Evolutionary conservation across 2,797 vertebrate species (phyloP), one percentile per base, ranked within the genome.

Genomic region (Sarcoramphus papa): DNA sequence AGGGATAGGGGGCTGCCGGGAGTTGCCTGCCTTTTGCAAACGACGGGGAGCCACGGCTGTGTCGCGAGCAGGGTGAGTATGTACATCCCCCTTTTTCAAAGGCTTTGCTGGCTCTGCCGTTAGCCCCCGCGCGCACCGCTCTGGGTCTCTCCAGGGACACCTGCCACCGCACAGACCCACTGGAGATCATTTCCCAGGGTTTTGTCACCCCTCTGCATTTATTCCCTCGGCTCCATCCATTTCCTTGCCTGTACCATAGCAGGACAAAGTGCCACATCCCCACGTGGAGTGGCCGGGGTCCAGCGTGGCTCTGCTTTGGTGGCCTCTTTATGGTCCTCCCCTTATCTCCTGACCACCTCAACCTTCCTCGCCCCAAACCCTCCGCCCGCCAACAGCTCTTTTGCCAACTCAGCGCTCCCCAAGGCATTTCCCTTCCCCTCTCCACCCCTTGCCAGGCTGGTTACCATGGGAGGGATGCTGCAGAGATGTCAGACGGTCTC

Each of bases 81-180:
- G 59, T 84, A 10, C 18, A 24, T 8, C 6, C 17, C 21, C n/a
- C 5, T 51, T 60, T 41, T 24, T 13, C 75, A 37, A 20, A 59
- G 13, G 70, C 15, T 85, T 54, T 68, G 4, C 24, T 43, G 23
- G 15, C 15, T 90, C 30, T 27, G 14, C 33, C 2, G 0, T 51
- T n/a, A 5, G 7, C 14, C 40, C 33, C 51, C 2, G 0, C 0
- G 0, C 14, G 4, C 2, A 7, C 33, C 37, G 2, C 12, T 54
- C 48, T 25, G 53, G 13, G 25, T 47, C n/a, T 23, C 41, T 37
- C 76, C 89, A 27, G 56, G 62, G 15, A 3, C 65, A 51, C n/a
- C 20, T 12, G 2, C 3, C 62, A 16, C 43, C 1, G 0, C 22
- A 3, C 30, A 54, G 63, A 41, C 21, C 28, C 70, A 1, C 74